Base-by-base conservation (phyloP, 2,888 invertebrate genomes). In the Trissolcus japonicus region DNA sequence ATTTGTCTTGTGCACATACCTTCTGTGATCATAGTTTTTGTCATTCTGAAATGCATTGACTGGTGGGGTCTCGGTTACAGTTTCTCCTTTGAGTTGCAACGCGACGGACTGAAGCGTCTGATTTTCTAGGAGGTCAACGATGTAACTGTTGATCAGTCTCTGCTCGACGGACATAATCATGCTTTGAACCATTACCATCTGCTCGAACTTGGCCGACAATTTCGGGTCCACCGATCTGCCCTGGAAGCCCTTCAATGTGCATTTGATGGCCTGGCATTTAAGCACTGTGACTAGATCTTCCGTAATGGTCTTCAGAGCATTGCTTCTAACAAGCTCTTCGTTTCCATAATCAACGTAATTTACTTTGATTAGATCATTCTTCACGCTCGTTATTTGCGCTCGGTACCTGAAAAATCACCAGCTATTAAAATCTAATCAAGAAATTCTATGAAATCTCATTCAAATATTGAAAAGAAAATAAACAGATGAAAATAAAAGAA, bases 301-400 rank as follows among this genome's bases (percentile, higher is more conserved):
- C 4, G 92, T 92, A 21, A 95, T 94, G 19, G 91, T 90, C 74
- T 93, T 92, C 29, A 95, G 88, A 43, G 92, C 89, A 11, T 91
- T 89, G 0, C 91, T 86, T 6, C 91, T 88, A 1, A 96, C 92
- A n/a, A 91, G 91, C 86, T 97, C 97, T 84, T 95, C 94, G 89
- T 98, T 98, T 6, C 99, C 99, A 90, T 95, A 99, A 90, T 99
- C 99, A 14, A 99, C 94, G 90, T 97, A 99, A 2, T 94, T 91
- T 0, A 99, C 94, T 66, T 92, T 90, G 0, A 93, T 91, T 76
- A 92, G 92, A 41, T 89, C 89, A 4, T 90, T 90, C 1, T 90
- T 91, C 4, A 93, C 89, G 48, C 92, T 92, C 77, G 93, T 91
- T 7, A 98, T 92, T 85, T 93, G 92, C 0, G 96, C 98, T 80